These are phyloP conservation scores for Myxocyprinus asiaticus DNA, from an alignment of 2,113 vertebrate species.

Conservation along the genomic window DNA sequence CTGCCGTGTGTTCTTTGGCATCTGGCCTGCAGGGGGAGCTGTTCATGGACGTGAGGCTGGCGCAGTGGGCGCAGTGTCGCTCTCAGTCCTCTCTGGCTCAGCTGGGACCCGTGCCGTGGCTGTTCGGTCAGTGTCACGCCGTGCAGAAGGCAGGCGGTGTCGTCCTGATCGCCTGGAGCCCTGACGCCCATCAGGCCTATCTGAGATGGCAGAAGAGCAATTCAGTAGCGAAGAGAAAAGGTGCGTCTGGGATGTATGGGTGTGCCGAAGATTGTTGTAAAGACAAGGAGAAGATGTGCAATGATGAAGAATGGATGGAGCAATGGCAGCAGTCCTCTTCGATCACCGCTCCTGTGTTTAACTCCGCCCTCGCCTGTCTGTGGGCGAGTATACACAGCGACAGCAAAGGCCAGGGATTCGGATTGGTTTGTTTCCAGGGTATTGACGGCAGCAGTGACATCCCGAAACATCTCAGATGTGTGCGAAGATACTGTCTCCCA, in stretches of 20 bases:
- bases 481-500: constrained; percentile 83
- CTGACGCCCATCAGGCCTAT: constrained; percentile 70
- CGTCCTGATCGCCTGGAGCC: constrained; percentile 86
- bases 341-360: constrained; percentile 68
- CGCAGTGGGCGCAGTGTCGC: constrained; percentile 78
- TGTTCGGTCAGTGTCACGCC: constrained; percentile 80
- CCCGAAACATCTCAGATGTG: constrained; percentile 71
- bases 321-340: constrained; percentile 60
- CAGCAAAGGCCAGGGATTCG: constrained; percentile 63
- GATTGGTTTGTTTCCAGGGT: constrained; percentile 81
- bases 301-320: constrained; percentile 30
- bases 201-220: constrained; percentile 61
- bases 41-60: constrained; percentile 78
- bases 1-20: constrained; percentile 81
- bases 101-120: constrained; percentile 85
- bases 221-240: neutral
- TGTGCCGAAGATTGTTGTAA: neutral
- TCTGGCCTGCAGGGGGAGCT: constrained; percentile 81
- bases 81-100: constrained; percentile 71
- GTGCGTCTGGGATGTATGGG: neutral
- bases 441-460: constrained; percentile 76
- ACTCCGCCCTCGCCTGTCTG: constrained; percentile 77
- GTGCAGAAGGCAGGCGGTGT: constrained; percentile 77
- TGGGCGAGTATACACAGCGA: constrained; percentile 66
- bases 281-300: neutral